Percentiles rank a stretch among this genome's conserved stretches.
Conservation (phyloP, 2,113 vertebrate genomes). For the Podarcis cretensis region DNA sequence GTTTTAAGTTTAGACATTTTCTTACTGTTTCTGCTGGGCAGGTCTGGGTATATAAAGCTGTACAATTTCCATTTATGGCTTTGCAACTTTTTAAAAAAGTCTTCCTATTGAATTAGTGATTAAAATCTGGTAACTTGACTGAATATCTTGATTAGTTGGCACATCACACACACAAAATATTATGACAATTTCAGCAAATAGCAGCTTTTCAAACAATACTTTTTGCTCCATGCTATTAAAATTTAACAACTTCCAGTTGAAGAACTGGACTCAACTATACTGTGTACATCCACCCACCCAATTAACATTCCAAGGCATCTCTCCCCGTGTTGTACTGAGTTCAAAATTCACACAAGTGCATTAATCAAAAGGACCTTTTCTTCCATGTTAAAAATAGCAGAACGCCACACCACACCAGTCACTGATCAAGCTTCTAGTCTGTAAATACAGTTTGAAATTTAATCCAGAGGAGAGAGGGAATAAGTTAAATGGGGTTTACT, state of each 20-base stretch:
- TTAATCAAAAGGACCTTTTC: constrained; percentile 67
- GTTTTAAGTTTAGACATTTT: constrained; percentile 28
- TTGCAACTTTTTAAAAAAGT: constrained; percentile 51
- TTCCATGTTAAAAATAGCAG: constrained; percentile 55
- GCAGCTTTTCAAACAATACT: constrained; percentile 78
- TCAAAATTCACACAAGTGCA: constrained; percentile 75
- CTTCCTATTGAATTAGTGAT: constrained; percentile 29
- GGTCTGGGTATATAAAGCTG: constrained; percentile 19
- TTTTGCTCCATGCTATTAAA: constrained; percentile 71
- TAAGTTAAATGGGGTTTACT: too few relatives aligned
- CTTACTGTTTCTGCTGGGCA: constrained; percentile 2
- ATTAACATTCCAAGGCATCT: constrained; percentile 43
- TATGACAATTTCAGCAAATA: constrained; percentile 75
- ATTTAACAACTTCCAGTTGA: constrained; percentile 67
- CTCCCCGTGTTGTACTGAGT: constrained; percentile 60
- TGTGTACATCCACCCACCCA: constrained; percentile 59
- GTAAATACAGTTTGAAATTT: constrained; percentile 23
- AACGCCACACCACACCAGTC: constrained; percentile 36
- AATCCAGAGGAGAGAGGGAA: background rate
- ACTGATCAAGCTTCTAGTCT: constrained; percentile 21
- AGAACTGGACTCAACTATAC: constrained; percentile 66
- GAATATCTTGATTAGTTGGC: constrained; percentile 70
- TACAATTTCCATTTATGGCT: constrained; percentile 32
- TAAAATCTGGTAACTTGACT: constrained; percentile 30
- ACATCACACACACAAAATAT: constrained; percentile 73